Conservation (phyloP, 1,140 invertebrate species). For the Colletes latitarsis region DNA sequence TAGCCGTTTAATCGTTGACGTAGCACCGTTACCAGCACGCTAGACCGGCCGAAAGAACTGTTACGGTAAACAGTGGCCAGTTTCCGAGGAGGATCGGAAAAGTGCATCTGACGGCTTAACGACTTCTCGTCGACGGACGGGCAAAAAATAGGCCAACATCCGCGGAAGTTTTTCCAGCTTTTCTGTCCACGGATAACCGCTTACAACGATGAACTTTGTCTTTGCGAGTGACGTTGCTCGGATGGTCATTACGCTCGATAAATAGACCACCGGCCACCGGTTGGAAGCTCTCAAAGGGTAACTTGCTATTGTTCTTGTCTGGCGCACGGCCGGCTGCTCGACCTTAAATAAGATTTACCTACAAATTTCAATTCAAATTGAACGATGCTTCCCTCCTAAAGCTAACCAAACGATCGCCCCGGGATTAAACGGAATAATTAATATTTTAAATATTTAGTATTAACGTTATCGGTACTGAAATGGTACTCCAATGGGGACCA, state of each 20-base stretch:
- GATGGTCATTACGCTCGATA: conserved; percentile 36
- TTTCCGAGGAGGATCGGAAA: conserved; percentile 4
- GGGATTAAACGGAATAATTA: too few species aligned
- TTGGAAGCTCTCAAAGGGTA: background rate
- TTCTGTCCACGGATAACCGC: conserved; percentile 17
- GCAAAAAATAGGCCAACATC: conserved; percentile 28
- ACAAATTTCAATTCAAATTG: conserved; percentile 29
- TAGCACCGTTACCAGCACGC: too few species aligned
- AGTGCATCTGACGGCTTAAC: conserved; percentile 43
- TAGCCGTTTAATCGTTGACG: too few species aligned
- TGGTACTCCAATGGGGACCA: too few species aligned
- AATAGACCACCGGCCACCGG: background rate
- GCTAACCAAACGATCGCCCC: background rate
- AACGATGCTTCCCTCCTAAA: background rate
- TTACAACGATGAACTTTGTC: conserved; percentile 33
- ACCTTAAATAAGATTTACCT: conserved; percentile 16
- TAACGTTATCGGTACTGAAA: too few species aligned
- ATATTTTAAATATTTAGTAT: too few species aligned
- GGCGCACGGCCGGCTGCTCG: background rate
- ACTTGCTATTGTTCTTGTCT: conserved; percentile 1
- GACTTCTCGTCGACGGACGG: conserved; percentile 13
- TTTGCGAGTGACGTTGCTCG: conserved; percentile 26
- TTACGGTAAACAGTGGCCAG: too few species aligned
- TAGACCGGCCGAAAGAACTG: too few species aligned
- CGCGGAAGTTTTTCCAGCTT: conserved; percentile 24